A percentile compares a stretch with the other conserved stretches of the same genome.
These are phyloP conservation scores for Manis pentadactyla DNA, from an alignment of 2,797 vertebrate species.

Conservation along the genomic window DNA sequence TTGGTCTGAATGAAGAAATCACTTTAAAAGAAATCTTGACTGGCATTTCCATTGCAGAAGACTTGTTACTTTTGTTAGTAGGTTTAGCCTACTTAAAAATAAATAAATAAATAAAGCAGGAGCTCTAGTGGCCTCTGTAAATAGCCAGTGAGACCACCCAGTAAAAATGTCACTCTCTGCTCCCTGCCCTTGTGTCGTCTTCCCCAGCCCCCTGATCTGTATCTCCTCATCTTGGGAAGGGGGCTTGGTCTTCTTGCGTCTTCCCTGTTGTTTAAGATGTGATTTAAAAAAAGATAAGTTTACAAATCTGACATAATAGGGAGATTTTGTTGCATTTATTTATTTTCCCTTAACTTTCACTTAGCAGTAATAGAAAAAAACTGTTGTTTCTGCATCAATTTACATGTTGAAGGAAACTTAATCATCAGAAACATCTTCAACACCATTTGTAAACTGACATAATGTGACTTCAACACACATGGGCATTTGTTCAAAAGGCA, in stretches of 20 bases:
- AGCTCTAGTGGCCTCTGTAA: not conserved
- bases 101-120: slow-evolving; percentile 26
- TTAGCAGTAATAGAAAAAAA: slow-evolving; percentile 57
- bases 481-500: slow-evolving; percentile 73
- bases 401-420: slow-evolving; percentile 70
- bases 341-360: not conserved
- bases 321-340: not conserved
- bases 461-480: slow-evolving; percentile 38
- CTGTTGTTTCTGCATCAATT: slow-evolving; percentile 72
- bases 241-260: not conserved
- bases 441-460: slow-evolving; percentile 75
- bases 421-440: slow-evolving; percentile 61
- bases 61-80: slow-evolving; percentile 56
- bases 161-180: not conserved
- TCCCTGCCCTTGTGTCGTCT: not conserved
- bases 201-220: not conserved
- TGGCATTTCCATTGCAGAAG: slow-evolving; percentile 45
- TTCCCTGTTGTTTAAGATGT: not conserved
- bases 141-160: not conserved
- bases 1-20: slow-evolving; percentile 52
- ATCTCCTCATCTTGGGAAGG: not conserved
- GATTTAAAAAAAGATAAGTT: not conserved
- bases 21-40: slow-evolving; percentile 18
- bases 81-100: slow-evolving; percentile 64
- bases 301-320: not conserved